Conservation (phyloP, 2,113 vertebrate species). For the Dipodomys stephensi region DNA sequence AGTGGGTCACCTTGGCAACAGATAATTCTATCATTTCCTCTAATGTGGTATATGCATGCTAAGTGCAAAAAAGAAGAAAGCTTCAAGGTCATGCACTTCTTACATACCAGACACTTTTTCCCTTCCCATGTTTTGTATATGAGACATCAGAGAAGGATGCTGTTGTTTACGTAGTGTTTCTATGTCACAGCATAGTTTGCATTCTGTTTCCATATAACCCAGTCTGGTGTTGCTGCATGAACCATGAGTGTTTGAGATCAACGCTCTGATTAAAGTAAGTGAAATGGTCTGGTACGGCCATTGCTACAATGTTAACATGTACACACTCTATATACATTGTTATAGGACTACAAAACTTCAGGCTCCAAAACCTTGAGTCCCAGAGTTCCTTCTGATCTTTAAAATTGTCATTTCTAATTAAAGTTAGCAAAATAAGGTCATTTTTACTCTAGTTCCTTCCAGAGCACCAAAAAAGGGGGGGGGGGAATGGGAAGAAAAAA, state of each 20-base stretch:
- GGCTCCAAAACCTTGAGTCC: not conserved
- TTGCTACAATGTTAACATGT: not conserved
- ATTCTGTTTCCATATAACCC: constrained; percentile 41
- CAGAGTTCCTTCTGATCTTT: constrained; percentile 51
- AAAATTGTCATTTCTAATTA: constrained; percentile 63
- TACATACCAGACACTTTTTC: not conserved
- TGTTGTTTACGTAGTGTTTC: not conserved
- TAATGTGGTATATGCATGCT: not conserved
- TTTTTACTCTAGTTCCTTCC: constrained; percentile 30
- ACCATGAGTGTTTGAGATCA: constrained; percentile 17
- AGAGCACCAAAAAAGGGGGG: constrained; percentile 50
- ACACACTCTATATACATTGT: not conserved
- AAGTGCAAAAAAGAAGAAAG: not conserved
- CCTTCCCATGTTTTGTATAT: not conserved
- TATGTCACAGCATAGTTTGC: not conserved
- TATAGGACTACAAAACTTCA: not conserved
- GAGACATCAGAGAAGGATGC: constrained; percentile 16
- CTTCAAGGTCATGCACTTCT: not conserved
- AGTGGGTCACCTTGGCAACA: not conserved
- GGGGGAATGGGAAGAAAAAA: not conserved
- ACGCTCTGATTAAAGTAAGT: constrained; percentile 39
- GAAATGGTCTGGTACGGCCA: not conserved
- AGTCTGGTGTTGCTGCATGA: not conserved
- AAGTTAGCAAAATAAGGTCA: constrained; percentile 46
- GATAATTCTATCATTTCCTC: not conserved